phyloP scores from a whole-genome alignment of 2,888 invertebrate species.

The Standfussiana lucernea region DNA sequence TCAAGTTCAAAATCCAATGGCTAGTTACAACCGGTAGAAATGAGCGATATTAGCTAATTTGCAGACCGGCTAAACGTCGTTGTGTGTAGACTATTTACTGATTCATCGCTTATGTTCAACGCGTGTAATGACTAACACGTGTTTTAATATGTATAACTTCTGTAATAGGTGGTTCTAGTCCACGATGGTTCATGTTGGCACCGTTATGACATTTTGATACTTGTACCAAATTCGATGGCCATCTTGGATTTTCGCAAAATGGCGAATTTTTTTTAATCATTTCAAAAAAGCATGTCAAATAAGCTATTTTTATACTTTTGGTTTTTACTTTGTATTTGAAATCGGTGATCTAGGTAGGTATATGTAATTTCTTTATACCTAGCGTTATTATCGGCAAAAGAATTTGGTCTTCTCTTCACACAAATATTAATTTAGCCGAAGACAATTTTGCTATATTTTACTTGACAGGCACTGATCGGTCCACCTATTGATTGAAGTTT shows the following conservation, averaged over 20 bases:
- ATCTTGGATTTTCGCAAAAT: constrained; percentile 15
- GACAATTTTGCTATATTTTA: constrained; percentile 22
- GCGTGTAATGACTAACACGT: constrained; percentile 46
- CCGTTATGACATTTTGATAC: background rate
- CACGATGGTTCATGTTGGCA: constrained; percentile 4
- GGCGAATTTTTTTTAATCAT: background rate
- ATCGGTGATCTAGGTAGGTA: background rate
- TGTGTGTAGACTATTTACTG: constrained; percentile 31
- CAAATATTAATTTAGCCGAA: background rate
- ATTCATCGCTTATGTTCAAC: constrained; percentile 40
- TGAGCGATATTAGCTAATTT: background rate
- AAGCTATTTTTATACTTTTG: background rate
- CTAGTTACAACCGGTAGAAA: constrained; percentile 10
- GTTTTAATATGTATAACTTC: background rate
- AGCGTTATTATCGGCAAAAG: background rate
- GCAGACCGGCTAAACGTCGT: constrained; percentile 12
- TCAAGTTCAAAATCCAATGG: constrained; percentile 44
- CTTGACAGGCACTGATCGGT: constrained; percentile 24
- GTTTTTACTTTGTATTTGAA: background rate
- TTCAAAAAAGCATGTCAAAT: background rate
- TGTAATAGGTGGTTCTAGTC: background rate
- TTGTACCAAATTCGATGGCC: background rate
- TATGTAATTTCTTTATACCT: background rate
- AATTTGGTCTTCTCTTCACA: background rate
- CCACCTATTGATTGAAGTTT: constrained; percentile 33